A percentile compares a stretch with the other conserved stretches of the same genome.
These are phyloP conservation scores for Agriotes lineatus DNA, from an alignment of 2,888 invertebrate species.

Conservation along the genomic window DNA sequence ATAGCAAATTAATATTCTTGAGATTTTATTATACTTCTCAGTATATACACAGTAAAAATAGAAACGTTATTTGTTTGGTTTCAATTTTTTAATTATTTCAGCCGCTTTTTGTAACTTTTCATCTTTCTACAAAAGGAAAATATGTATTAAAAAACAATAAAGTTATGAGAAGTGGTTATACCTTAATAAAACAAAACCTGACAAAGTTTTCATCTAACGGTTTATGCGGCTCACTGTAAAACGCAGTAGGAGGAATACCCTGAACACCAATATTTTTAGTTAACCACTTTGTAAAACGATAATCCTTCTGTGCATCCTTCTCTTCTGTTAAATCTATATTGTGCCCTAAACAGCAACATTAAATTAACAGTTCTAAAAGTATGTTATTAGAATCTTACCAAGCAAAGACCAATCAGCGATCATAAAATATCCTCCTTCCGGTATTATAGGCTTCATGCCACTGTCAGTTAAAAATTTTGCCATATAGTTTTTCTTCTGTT, in stretches of 20 bases:
- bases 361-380: too few relatives aligned
- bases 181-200: constrained; percentile 96
- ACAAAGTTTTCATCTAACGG: constrained; percentile 86
- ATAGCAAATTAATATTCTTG: too few relatives aligned
- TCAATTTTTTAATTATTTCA: too few relatives aligned
- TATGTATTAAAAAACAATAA: too few relatives aligned
- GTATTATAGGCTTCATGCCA: constrained; percentile 91
- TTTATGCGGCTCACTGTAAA: constrained; percentile 87
- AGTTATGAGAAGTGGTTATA: too few relatives aligned
- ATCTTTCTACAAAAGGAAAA: too few relatives aligned
- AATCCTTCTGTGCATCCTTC: constrained; percentile 83
- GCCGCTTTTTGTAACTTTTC: too few relatives aligned
- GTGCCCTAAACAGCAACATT: too few relatives aligned
- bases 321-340: constrained; percentile 70
- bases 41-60: too few relatives aligned
- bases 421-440: constrained; percentile 98
- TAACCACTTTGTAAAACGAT: constrained; percentile 96
- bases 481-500: constrained; percentile 84
- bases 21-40: too few relatives aligned
- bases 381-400: constrained; percentile 69
- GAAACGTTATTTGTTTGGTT: too few relatives aligned
- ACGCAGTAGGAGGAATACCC: constrained; percentile 94
- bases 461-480: constrained; percentile 79
- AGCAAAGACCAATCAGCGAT: constrained; percentile 90
- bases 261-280: constrained; percentile 92